Evolutionary conservation across 92 coral and sea anemone genomes (phyloP).

Genomic region (Bergia puertoricense): DNA sequence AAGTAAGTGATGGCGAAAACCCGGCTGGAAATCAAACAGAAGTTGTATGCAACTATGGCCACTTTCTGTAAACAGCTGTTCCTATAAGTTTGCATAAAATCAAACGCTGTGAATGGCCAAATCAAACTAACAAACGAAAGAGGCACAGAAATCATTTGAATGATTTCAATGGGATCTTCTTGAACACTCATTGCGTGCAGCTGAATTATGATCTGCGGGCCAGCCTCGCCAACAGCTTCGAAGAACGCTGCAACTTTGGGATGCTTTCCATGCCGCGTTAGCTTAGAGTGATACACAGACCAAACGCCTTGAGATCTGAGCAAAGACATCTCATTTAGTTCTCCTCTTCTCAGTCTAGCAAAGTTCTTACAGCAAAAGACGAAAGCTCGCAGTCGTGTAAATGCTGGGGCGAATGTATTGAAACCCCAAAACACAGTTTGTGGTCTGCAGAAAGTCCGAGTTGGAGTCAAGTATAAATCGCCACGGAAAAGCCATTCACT

Average conservation of each 20-base stretch:
- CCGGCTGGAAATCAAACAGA: conserved; percentile 35
- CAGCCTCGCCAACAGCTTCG: conserved; percentile 54
- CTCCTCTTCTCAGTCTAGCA: background rate
- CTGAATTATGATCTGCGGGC: conserved; percentile 64
- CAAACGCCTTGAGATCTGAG: background rate
- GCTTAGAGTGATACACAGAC: background rate
- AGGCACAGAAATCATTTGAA: conserved; percentile 58
- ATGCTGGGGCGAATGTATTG: conserved; percentile 37
- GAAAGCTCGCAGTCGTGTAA: conserved; percentile 24
- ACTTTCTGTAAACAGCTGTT: background rate
- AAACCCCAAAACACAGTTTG: conserved; percentile 12
- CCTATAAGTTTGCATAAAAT: background rate
- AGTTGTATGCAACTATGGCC: background rate
- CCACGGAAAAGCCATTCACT: background rate
- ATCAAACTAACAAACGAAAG: conserved; percentile 49
- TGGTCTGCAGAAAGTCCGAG: background rate
- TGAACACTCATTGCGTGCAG: conserved; percentile 55
- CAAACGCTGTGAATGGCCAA: conserved; percentile 48
- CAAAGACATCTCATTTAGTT: background rate
- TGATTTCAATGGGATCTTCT: conserved; percentile 33
- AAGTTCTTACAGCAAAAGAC: conserved; percentile 19
- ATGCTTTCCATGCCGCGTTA: background rate
- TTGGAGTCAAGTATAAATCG: background rate
- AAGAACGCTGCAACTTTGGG: conserved; percentile 6
- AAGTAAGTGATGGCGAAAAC: conserved; percentile 38